Percentiles rank a stretch among this genome's conserved stretches.
phyloP scores from a whole-genome alignment of 2,797 vertebrate genomes.

The Neosilurus hyrtlii region DNA sequence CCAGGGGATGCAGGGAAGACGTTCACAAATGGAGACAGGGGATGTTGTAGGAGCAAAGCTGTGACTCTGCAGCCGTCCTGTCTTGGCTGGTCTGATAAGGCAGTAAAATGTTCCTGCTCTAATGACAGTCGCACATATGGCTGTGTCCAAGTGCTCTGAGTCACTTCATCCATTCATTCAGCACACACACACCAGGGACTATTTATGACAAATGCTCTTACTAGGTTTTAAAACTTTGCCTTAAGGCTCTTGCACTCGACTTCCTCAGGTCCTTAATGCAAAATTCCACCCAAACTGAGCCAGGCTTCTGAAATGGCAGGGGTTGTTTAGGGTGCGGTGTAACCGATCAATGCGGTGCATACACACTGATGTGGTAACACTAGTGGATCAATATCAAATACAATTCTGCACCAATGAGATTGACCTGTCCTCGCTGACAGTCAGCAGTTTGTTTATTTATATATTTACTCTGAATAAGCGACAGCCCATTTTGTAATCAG shows the following conservation, averaged over 20 bases:
- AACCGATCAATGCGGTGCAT: slow-evolving; percentile 33
- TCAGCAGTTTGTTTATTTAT: neutral
- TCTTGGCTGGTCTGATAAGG: slow-evolving; percentile 16
- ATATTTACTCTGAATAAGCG: slow-evolving; percentile 30
- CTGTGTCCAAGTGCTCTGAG: slow-evolving; percentile 37
- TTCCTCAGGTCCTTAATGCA: slow-evolving; percentile 40
- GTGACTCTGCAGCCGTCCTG: slow-evolving; percentile 4
- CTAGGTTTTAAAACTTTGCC: slow-evolving; percentile 36
- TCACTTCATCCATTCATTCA: slow-evolving; percentile 41
- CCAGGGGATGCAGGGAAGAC: neutral
- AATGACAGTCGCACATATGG: slow-evolving; percentile 36
- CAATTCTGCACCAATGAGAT: slow-evolving; percentile 41
- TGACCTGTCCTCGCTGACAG: slow-evolving; percentile 39
- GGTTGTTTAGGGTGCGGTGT: slow-evolving; percentile 18
- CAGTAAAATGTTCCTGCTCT: slow-evolving; percentile 29
- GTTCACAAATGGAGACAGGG: neutral
- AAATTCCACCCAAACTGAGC: slow-evolving; percentile 15
- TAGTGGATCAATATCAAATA: slow-evolving; percentile 47
- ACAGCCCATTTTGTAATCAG: slow-evolving; percentile 40
- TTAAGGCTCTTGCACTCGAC: slow-evolving; percentile 23
- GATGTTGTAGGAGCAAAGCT: slow-evolving; percentile 11
- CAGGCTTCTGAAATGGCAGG: neutral
- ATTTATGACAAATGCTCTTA: slow-evolving; percentile 44
- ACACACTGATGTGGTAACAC: slow-evolving; percentile 26
- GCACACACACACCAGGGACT: slow-evolving; percentile 32